These are phyloP conservation scores for Enteromius anoplus DNA, from an alignment of 2,797 vertebrate species.

Conservation along the genomic window DNA sequence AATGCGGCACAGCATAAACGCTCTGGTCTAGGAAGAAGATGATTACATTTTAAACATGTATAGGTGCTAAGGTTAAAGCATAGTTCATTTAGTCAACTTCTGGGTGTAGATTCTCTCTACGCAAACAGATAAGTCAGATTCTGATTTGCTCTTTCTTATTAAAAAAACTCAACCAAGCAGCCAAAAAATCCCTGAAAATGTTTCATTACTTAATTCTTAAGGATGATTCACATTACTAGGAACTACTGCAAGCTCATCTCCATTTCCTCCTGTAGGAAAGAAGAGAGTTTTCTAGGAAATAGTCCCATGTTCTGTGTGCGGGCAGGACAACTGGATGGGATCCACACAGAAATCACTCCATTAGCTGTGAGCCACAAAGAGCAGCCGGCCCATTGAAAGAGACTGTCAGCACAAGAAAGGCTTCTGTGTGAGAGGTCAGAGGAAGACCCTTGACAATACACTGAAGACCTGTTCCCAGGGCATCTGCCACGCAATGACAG, in stretches of 20 bases:
- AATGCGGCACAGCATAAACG: not conserved
- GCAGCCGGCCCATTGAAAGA: slow-evolving; percentile 21
- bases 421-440: slow-evolving; percentile 9
- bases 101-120: not conserved
- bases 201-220: not conserved
- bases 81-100: not conserved
- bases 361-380: slow-evolving; percentile 48
- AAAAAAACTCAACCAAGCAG: not conserved
- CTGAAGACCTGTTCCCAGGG: slow-evolving; percentile 13
- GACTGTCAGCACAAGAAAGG: slow-evolving; percentile 1
- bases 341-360: slow-evolving; percentile 23
- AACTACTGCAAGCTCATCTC: slow-evolving; percentile 13
- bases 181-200: not conserved
- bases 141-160: not conserved
- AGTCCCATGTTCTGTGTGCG: slow-evolving; percentile 34
- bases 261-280: slow-evolving; percentile 13
- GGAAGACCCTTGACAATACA: slow-evolving; percentile 8
- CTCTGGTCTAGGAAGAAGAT: not conserved
- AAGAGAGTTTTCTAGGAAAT: not conserved
- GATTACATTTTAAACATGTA: not conserved
- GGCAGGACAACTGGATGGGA: slow-evolving; percentile 31
- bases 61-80: not conserved
- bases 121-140: not conserved
- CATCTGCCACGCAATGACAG: not conserved
- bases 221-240: slow-evolving; percentile 7